These are phyloP conservation scores for Eulemur macaco DNA, from an alignment of 2,113 vertebrate genomes.

Conservation along the genomic window DNA sequence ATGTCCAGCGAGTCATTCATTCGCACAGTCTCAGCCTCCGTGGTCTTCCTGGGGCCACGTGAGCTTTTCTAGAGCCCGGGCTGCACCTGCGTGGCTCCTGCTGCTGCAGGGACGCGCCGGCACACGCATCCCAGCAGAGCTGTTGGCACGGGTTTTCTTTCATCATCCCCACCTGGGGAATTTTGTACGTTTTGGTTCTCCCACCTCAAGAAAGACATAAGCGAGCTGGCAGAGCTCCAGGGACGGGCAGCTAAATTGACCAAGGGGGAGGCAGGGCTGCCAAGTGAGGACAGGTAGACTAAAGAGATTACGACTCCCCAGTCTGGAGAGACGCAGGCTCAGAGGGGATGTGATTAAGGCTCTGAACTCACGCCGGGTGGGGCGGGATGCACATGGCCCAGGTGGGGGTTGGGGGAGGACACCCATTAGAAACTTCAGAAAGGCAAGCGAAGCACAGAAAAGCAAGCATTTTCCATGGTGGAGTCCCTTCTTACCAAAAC, in stretches of 20 bases:
- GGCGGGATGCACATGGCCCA: not conserved
- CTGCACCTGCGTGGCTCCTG: not conserved
- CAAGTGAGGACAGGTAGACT: not conserved
- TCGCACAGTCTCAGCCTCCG: not conserved
- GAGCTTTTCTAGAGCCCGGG: not conserved
- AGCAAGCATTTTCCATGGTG: not conserved
- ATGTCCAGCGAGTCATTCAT: not conserved
- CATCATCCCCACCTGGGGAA: conserved; percentile 1
- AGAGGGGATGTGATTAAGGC: not conserved
- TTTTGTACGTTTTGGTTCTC: not conserved
- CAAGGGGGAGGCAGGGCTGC: not conserved
- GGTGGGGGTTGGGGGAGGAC: not conserved
- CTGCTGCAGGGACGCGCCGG: fast-evolving
- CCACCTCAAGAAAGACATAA: not conserved
- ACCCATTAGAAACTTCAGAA: not conserved
- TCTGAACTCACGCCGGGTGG: not conserved
- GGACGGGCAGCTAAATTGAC: not conserved
- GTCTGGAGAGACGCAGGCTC: not conserved
- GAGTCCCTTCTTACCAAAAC: not conserved
- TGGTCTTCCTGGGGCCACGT: not conserved
- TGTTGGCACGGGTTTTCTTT: not conserved
- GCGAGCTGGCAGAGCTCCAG: not conserved
- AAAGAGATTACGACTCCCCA: not conserved
- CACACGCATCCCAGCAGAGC: not conserved
- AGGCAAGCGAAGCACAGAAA: not conserved